These are phyloP conservation scores for Lepeophtheirus nordmannii DNA, from an alignment of 2,888 invertebrate species.

Conservation along the genomic window DNA sequence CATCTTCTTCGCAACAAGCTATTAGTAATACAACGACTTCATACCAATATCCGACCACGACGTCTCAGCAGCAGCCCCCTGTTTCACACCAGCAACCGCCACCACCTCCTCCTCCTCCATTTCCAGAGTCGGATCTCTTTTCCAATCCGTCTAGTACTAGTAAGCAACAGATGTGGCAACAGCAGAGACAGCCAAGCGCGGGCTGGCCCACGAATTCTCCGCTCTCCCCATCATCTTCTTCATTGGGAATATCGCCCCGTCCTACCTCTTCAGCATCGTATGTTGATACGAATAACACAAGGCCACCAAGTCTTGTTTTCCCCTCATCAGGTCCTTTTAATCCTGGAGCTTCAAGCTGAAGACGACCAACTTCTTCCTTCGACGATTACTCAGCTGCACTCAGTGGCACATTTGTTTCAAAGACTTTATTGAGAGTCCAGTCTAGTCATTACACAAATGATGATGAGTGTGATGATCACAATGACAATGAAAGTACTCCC, in stretches of 20 bases:
- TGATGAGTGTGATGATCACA: neutral
- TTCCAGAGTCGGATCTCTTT: constrained; percentile 1
- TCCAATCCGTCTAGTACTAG: neutral
- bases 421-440: neutral
- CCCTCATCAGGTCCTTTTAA: neutral
- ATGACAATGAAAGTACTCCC: neutral
- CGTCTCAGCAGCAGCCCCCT: too few species aligned
- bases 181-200: neutral
- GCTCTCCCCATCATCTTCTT: neutral
- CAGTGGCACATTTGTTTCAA: neutral
- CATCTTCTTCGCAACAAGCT: neutral
- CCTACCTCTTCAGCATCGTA: neutral
- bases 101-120: neutral
- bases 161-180: neutral
- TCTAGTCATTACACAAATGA: neutral
- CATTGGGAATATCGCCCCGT: neutral
- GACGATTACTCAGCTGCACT: neutral
- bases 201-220: constrained; percentile 1
- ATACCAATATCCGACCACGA: neutral
- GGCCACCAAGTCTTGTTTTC: neutral
- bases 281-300: neutral
- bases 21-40: neutral
- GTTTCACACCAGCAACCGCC: too few species aligned
- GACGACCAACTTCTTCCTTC: constrained; percentile 3
- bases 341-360: neutral